These are phyloP conservation scores for Volucella bombylans DNA, from an alignment of 2,888 invertebrate genomes.

Conservation along the genomic window DNA sequence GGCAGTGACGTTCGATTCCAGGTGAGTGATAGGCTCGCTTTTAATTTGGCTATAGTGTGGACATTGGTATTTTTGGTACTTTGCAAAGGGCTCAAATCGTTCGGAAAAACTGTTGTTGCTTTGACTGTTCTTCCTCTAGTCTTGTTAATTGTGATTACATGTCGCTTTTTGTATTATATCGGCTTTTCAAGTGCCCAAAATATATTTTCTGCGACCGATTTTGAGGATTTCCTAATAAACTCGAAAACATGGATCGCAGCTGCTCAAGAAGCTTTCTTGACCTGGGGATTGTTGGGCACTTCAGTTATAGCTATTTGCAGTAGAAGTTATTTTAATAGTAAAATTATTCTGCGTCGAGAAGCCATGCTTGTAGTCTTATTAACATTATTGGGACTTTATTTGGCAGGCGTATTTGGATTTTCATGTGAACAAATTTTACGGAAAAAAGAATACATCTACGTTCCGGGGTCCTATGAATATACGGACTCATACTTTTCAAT, in stretches of 20 bases:
- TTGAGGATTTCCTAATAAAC: slow-evolving; percentile 93
- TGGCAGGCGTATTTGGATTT: slow-evolving; percentile 91
- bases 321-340: slow-evolving; percentile 77
- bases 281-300: slow-evolving; percentile 88
- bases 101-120: slow-evolving; percentile 85
- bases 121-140: slow-evolving; percentile 91
- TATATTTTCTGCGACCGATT: slow-evolving; percentile 90
- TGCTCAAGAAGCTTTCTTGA: slow-evolving; percentile 92
- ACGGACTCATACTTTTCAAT: slow-evolving; percentile 88
- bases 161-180: slow-evolving; percentile 78
- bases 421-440: slow-evolving; percentile 91
- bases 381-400: slow-evolving; percentile 88
- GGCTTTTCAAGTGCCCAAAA: slow-evolving; percentile 83
- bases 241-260: slow-evolving; percentile 94
- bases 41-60: slow-evolving; percentile 95
- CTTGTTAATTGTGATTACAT: slow-evolving; percentile 83
- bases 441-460: slow-evolving; percentile 88
- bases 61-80: slow-evolving; percentile 93
- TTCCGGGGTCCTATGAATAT: slow-evolving; percentile 92
- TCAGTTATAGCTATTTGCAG: slow-evolving; percentile 81
- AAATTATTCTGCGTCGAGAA: slow-evolving; percentile 83
- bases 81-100: slow-evolving; percentile 90
- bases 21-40: slow-evolving; percentile 86
- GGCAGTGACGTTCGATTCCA: slow-evolving; percentile 79
- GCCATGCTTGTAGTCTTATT: slow-evolving; percentile 87